Evolutionary conservation across 2,113 vertebrate genomes (phyloP).

Genomic region (Amazona vittata): DNA sequence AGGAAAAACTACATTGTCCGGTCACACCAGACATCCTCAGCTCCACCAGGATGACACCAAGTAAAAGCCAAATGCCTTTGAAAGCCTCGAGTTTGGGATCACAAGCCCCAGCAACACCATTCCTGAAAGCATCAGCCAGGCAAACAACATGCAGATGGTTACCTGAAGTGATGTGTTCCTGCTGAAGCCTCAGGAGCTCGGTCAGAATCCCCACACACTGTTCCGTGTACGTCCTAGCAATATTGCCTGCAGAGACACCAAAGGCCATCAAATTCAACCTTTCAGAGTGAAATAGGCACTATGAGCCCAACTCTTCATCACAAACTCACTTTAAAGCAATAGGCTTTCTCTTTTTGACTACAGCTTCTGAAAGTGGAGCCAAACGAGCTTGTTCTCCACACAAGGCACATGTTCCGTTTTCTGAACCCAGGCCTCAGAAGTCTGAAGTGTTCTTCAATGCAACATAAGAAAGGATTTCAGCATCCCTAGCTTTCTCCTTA

Average conservation of each 20-base stretch:
- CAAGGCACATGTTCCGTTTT: background rate
- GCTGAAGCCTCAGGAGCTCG: conserved; percentile 87
- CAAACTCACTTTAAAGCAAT: background rate
- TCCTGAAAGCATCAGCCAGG: background rate
- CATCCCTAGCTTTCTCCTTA: background rate
- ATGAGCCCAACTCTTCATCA: background rate
- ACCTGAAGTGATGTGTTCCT: conserved; percentile 96
- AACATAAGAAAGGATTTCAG: background rate
- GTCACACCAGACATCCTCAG: background rate
- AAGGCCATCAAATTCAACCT: background rate
- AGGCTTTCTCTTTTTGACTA: background rate
- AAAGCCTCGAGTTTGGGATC: background rate
- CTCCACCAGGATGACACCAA: background rate
- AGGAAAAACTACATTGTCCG: background rate
- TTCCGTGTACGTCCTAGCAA: conserved; percentile 91
- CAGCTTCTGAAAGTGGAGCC: background rate
- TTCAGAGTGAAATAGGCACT: background rate
- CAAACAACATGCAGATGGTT: background rate
- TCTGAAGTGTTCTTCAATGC: background rate
- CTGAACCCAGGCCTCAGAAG: background rate
- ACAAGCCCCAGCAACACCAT: background rate
- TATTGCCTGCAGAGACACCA: conserved; percentile 77
- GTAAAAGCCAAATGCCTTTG: background rate
- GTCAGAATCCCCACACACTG: conserved; percentile 89
- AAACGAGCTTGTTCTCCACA: background rate